Evolutionary conservation across 2,113 vertebrate species (phyloP).

Genomic region (Elephas maximus): DNA sequence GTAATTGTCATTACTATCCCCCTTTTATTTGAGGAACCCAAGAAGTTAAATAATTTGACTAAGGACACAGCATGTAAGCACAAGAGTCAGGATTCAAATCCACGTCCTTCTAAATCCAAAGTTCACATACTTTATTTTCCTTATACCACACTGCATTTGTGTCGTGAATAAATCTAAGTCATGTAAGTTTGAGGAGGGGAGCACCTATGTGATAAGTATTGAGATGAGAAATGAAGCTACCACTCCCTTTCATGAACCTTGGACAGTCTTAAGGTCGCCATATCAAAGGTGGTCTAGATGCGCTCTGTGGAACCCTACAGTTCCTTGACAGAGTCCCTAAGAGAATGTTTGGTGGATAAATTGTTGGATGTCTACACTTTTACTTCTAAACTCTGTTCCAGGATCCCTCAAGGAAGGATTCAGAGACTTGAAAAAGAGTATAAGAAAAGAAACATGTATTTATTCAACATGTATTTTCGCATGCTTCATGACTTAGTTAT

Average conservation of each 20-base stretch:
- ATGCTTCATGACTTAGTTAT: not conserved
- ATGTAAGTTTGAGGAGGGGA: not conserved
- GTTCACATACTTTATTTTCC: not conserved
- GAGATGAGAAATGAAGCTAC: not conserved
- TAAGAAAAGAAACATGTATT: not conserved
- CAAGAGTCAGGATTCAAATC: not conserved
- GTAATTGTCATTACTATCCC: not conserved
- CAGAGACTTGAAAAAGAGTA: not conserved
- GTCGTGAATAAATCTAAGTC: not conserved
- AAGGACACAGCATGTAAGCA: not conserved
- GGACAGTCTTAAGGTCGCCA: not conserved
- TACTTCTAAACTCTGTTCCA: not conserved
- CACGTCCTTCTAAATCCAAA: slow-evolving; percentile 4
- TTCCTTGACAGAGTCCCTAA: not conserved
- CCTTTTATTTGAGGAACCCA: not conserved
- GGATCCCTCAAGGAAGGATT: not conserved
- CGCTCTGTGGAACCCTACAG: not conserved
- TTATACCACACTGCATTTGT: not conserved
- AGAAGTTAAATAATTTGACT: slow-evolving; percentile 29
- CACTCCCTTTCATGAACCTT: not conserved
- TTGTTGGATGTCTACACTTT: not conserved
- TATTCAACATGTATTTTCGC: not conserved
- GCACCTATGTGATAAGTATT: not conserved
- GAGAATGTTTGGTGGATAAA: not conserved
- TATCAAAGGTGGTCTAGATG: not conserved